Evolutionary conservation across 1,140 invertebrate species (phyloP).

Genomic region (Arion vulgaris): DNA sequence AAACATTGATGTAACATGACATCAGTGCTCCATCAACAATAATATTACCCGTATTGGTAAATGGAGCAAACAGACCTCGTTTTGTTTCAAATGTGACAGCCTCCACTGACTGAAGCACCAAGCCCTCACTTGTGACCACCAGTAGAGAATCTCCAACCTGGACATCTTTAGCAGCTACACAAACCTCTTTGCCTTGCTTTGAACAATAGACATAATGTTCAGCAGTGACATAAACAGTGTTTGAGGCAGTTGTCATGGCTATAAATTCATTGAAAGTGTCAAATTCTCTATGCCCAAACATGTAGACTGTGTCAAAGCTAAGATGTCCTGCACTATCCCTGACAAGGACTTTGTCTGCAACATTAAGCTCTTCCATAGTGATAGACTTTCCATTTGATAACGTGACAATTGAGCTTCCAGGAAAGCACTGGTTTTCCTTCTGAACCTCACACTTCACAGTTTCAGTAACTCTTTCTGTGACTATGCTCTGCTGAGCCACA

Average conservation of each 20-base stretch:
- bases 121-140: neutral
- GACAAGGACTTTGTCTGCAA: conserved; percentile 19
- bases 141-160: conserved; percentile 11
- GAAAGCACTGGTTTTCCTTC: conserved; percentile 26
- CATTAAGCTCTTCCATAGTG: neutral
- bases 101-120: neutral
- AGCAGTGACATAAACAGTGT: neutral
- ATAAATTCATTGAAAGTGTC: neutral
- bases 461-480: conserved; percentile 24
- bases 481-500: conserved; percentile 12
- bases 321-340: conserved; percentile 2
- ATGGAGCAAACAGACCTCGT: conserved; percentile 19
- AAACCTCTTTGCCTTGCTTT: conserved; percentile 12
- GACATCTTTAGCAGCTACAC: conserved; percentile 26
- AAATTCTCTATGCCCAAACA: conserved; percentile 35
- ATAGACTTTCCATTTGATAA: conserved; percentile 4
- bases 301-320: conserved; percentile 32
- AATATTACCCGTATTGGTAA: conserved; percentile 7
- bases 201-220: conserved; percentile 28
- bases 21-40: conserved; percentile 1
- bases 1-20: conserved; percentile 18
- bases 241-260: neutral
- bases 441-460: conserved; percentile 19
- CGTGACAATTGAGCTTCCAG: conserved; percentile 5
- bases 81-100: conserved; percentile 1